Base-by-base conservation (phyloP, 1,140 invertebrate species). In the Pygmarrhopalites habei region DNA sequence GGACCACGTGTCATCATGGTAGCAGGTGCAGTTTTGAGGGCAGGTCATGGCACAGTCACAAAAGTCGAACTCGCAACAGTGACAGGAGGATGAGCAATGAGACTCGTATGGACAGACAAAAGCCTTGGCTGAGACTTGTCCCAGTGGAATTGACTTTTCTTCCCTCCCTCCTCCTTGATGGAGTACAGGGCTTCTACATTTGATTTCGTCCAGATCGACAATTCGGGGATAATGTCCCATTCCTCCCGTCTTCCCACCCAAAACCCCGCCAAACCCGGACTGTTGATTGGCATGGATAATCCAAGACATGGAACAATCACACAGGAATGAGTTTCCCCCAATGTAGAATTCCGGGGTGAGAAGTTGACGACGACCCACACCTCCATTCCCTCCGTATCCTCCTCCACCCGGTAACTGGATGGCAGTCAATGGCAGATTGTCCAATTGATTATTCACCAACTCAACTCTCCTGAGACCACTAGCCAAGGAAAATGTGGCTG, bases 21-120 rank as follows among this genome's bases (percentile, higher is more conserved):
- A 94, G 73, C 91, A 95, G 62, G 87, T 87, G 77, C 91, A 95
- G 73, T 92, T 90, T 65, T 83, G 82, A 1, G 92, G 92, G 72
- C 91, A 95, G 2, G 87, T 92, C 90, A 94, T 94, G 77, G 93
- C 89, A 77, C 92, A 95, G 76, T 95, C 92, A 76, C 92, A 95
- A 51, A 90, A 90, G 74, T 94, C 90, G 74, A 92, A 94, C 71
- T 95, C 91, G 74, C 92, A 95, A 77, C 92, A 95, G 71, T 92
- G 89, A 73, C 92, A 95, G 14, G 28, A 29, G 49, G 93, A 77
- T 19, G 94, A 94, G 78, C 92, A 94, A 77, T 95, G 92, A 41
- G 88, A 89, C 70, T 89, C 86, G 77, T 95, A 95, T 58, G 84
- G 84, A 75, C 49, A 52, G n/a, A 52, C 5, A 29, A 52, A 52